A percentile compares a stretch with the other conserved stretches of the same genome.
These are phyloP conservation scores for Euphonia xanthogaster DNA, from an alignment of 2,797 vertebrate genomes.

Conservation along the genomic window DNA sequence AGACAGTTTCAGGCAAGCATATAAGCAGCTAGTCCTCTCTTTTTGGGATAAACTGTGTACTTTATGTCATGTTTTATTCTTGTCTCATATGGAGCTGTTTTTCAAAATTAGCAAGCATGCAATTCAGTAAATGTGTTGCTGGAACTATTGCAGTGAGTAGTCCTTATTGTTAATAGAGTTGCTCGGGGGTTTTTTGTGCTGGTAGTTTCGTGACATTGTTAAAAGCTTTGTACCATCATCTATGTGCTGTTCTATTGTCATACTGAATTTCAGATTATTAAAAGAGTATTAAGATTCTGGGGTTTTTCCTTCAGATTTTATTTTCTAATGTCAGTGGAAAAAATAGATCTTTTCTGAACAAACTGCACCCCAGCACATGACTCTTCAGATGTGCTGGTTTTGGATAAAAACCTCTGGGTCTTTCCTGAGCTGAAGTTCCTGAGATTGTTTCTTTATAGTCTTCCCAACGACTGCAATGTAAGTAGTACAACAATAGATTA, in stretches of 20 bases:
- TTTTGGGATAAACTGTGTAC: background rate
- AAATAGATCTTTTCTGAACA: background rate
- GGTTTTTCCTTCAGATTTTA: background rate
- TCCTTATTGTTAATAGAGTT: background rate
- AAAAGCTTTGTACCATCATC: background rate
- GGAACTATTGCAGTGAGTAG: background rate
- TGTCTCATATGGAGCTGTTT: background rate
- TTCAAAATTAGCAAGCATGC: slow-evolving; percentile 3
- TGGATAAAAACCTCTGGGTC: background rate
- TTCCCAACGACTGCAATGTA: background rate
- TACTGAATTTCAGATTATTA: background rate
- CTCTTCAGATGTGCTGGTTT: background rate
- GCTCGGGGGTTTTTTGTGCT: rapidly evolving
- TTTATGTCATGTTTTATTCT: background rate
- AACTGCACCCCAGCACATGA: background rate
- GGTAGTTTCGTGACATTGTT: background rate
- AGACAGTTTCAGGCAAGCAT: background rate
- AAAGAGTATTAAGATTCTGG: background rate
- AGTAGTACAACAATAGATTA: background rate
- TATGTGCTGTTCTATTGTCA: background rate
- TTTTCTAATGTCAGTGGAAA: background rate
- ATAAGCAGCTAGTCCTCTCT: background rate
- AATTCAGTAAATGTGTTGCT: background rate
- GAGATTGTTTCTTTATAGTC: background rate
- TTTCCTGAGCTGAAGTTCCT: background rate